These are phyloP conservation scores for Pristionchus japonicus DNA, from an alignment of 2,888 invertebrate genomes.

Conservation along the genomic window DNA sequence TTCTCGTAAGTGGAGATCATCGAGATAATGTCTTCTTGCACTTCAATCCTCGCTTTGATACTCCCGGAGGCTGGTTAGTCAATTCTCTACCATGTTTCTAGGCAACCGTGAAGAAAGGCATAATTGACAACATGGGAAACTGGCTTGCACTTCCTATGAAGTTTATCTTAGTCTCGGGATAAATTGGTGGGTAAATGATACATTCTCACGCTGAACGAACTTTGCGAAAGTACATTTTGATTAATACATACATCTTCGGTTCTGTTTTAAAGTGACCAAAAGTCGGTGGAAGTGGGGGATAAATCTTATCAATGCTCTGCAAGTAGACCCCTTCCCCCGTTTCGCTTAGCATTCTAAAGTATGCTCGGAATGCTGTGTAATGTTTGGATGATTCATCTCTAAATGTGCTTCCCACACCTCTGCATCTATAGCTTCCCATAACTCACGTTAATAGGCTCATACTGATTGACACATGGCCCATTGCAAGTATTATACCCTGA, in stretches of 20 bases:
- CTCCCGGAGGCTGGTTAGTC: constrained; percentile 47
- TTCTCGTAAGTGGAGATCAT: constrained; percentile 70
- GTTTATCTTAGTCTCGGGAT: not conserved
- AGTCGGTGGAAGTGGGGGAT: not conserved
- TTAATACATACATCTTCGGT: not conserved
- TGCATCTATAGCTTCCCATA: not conserved
- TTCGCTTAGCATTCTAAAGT: not conserved
- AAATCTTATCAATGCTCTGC: not conserved
- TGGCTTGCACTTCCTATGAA: not conserved
- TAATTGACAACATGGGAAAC: constrained; percentile 3
- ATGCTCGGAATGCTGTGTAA: constrained; percentile 18
- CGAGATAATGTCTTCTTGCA: constrained; percentile 69
- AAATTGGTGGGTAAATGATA: not conserved
- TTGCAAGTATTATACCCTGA: not conserved
- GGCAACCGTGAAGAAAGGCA: not conserved
- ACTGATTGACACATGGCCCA: not conserved
- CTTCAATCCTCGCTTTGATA: constrained; percentile 59
- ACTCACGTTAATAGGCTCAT: not conserved
- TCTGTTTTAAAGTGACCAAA: not conserved
- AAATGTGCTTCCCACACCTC: not conserved
- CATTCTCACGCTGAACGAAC: not conserved
- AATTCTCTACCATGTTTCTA: not conserved
- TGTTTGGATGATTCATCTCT: not conserved
- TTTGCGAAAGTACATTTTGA: not conserved
- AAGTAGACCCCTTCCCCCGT: not conserved